Evolutionary conservation across 2,797 vertebrate genomes (phyloP), one percentile per base, ranked within the genome.

Genomic region (Pangasius larnaudii): DNA sequence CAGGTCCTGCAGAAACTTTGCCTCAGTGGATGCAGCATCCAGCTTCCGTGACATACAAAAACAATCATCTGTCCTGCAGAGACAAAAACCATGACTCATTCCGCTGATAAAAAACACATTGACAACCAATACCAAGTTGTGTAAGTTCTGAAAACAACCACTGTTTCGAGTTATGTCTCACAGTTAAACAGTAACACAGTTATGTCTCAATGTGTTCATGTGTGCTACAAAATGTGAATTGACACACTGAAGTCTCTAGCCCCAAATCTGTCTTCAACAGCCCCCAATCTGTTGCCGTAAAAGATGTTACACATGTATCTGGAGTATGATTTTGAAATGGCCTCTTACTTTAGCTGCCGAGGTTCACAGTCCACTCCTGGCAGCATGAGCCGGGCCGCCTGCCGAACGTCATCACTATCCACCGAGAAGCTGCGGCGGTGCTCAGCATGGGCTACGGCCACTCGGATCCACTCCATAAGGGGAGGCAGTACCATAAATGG

Each of bases 401-500:
- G 98, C 92, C 98, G 97, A n/a, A 99, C 97, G 92, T 99, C 98
- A 91, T 99, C 98, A 80, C 98, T 99, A 95, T 99, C 98, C 95
- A 99, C 97, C 5, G 98, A 98, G 95, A 98, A 97, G 92, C 98
- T 99, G 94, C 98, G 97, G 39, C 98, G 97, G 95, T 99, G 98
- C 86, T 98, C 98, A 0, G 98, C 97, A 86, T 99, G 98, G 86
- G 97, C 98, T 93, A 97, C 96, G 0, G 98, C 96, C 89, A 99
- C 98, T 33, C 98, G 96, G 74, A 98, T 97, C 98, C 98, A 99
- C 94, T 99, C 98, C 98, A 99, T 99, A 93, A 99, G 94, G 5
- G 98, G 98, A 0, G 98, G 98, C 94, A 98, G 97, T 93, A 98
- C 96, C 88, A 98, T 94, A 93, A 99, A 99, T 0, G 98, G 98